phyloP scores from a whole-genome alignment of 2,797 vertebrate genomes.

The Melanotaenia trifasciata region DNA sequence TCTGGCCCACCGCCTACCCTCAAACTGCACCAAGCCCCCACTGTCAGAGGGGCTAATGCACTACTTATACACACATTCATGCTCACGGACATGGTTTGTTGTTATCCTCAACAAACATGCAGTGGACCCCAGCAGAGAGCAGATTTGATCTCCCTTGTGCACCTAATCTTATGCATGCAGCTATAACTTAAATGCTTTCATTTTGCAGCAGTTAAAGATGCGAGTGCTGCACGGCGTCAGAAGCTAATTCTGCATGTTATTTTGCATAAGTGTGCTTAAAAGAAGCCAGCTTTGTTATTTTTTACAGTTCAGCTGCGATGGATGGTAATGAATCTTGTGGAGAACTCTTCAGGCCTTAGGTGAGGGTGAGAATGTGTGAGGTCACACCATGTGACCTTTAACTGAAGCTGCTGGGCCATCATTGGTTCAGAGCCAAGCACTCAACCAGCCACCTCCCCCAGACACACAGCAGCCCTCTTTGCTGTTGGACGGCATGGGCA shows the following conservation, averaged over 20 bases:
- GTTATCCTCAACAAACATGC: conserved; percentile 12
- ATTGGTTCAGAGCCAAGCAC: conserved; percentile 75
- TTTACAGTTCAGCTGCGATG: conserved; percentile 1
- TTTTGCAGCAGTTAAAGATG: conserved; percentile 7
- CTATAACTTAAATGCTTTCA: conserved; percentile 19
- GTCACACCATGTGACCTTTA: conserved; percentile 79
- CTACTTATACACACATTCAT: conserved; percentile 10
- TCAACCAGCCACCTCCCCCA: conserved; percentile 47
- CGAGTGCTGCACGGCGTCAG: conserved; percentile 12
- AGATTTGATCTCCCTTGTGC: conserved; percentile 2
- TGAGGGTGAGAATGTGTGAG: conserved; percentile 84
- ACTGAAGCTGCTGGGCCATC: conserved; percentile 59
- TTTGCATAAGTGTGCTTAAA: neutral
- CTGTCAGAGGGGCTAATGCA: conserved; percentile 40
- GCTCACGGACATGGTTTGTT: neutral
- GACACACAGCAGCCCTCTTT: conserved; percentile 45
- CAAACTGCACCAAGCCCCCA: conserved; percentile 52
- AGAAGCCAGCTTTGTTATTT: neutral
- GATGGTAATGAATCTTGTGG: conserved; percentile 42
- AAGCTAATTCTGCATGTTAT: neutral
- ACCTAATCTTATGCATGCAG: neutral
- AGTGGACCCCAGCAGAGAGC: conserved; percentile 5
- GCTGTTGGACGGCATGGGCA: conserved; percentile 27
- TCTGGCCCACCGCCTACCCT: conserved; percentile 68
- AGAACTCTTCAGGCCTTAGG: conserved; percentile 62